Evolutionary conservation across 2,113 vertebrate species (phyloP), one percentile per base, ranked within the genome.

Genomic region (Microcebus tavaratra): DNA sequence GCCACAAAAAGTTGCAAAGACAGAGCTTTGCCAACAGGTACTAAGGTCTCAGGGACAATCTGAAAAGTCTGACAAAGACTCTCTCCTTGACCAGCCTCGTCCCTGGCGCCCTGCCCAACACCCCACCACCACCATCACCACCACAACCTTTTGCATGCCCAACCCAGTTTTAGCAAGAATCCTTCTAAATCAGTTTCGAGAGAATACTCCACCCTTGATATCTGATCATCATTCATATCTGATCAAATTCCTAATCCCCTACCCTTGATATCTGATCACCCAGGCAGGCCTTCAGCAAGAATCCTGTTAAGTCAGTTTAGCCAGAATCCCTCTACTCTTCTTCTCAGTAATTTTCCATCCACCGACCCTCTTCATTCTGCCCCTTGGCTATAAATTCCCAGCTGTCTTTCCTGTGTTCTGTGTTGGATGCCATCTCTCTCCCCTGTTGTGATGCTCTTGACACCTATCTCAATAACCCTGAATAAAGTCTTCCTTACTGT

Each of bases 331-430:
- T 83, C 91, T 12, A 8, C 12, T 53, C 45, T 7, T 73, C 25
- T 17, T 88, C 39, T 48, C 3, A 31, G 50, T 27, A 34, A 61
- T 48, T 76, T 75, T 79, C 53, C 25, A 53, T 8, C 1, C 15
- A 27, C 68, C 25, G 72, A 50, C 27, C 20, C 61, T 25, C 34
- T 31, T 2, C 50, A 0, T 82, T 50, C 50, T 5, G 25, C 6
- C 27, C 4, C 9, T 6, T 4, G 65, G 25, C 18, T 7, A 5
- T 15, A 53, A 57, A 45, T 29, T 34, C 36, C n/a, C 61, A 79
- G 1, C 1, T 3, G 21, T 39, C 34, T 17, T 34, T 17, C 21
- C 45, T 1, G 55, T 4, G 2, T 48, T 14, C 50, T 0, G 4
- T 17, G 9, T 18, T 13, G 70, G n/a, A 36, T 1, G 12, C 34